Base-by-base conservation (phyloP, 2,797 vertebrate species). In the Acanthurus leucopareius region DNA sequence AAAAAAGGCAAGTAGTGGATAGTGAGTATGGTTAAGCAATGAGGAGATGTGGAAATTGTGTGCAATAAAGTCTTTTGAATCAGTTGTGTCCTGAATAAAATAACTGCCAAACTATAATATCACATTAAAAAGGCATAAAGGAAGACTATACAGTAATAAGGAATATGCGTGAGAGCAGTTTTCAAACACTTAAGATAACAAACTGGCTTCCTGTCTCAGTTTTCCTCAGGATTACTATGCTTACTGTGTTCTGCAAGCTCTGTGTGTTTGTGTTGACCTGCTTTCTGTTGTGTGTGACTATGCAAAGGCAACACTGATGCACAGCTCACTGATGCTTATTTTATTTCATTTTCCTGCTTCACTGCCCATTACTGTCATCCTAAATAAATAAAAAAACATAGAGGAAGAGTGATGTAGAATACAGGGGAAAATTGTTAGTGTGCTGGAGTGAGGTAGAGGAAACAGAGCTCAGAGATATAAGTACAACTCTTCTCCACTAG, bases 361-460 rank as follows among this genome's bases (percentile, higher is more conserved):
- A 82, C 70, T 83, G 82, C 69, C 57, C 82, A 86, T 89, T 88
- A 84, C 72, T 87, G 85, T 90, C 90, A 85, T 68, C 54, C 68
- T 32, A 32, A 32, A 32, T 69, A 80, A 83, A 86, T 85, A 88
- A 79, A 82, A 73, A 75, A 68, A 75, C 16, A 63, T 17, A 42
- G 67, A 72, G 42, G 32, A 52, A 53, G 62, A 82, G 47, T 20
- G 52, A 85, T 62, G 51, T 53, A 62, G 62, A 88, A 82, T 25
- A 28, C 73, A 65, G 28, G 38, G 42, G 16, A 49, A 35, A 47
- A 47, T 3, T 15, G 22, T 66, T 22, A 75, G 64, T 1, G 9
- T 61, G 71, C 62, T 40, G 10, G 13, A 54, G 35, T 62, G 53
- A 72, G 49, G 67, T 44, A 61, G 66, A 49, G 48, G 38, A 49